A percentile compares a stretch with the other conserved stretches of the same genome.
Conservation (phyloP, 2,888 invertebrate genomes). For the Oligia fasciuncula region DNA sequence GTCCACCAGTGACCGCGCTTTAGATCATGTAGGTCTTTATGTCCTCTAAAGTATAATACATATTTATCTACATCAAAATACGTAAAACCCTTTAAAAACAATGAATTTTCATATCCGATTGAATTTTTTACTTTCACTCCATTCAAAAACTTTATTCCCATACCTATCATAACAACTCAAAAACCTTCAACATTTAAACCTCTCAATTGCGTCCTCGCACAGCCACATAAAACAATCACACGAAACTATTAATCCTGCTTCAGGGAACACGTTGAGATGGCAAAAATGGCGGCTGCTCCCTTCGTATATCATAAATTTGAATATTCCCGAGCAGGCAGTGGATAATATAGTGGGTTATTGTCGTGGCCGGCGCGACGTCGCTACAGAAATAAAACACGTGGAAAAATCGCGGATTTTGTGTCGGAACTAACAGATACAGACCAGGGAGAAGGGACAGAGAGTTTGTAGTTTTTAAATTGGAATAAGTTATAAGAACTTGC, state of each 20-base stretch:
- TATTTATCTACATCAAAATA: not conserved
- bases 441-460: slow-evolving; percentile 60
- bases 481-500: not conserved
- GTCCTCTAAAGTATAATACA: not conserved
- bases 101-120: not conserved
- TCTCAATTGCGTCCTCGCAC: slow-evolving; percentile 40
- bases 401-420: slow-evolving; percentile 83
- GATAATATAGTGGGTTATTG: slow-evolving; percentile 88
- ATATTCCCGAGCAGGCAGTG: slow-evolving; percentile 79
- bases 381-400: slow-evolving; percentile 77
- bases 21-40: too few relatives aligned
- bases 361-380: slow-evolving; percentile 74
- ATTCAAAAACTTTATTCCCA: slow-evolving; percentile 32
- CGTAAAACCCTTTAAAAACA: not conserved
- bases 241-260: slow-evolving; percentile 74
- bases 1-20: too few relatives aligned
- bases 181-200: slow-evolving; percentile 24
- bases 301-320: slow-evolving; percentile 88
- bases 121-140: not conserved
- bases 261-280: slow-evolving; percentile 71
- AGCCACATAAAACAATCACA: slow-evolving; percentile 67
- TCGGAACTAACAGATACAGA: slow-evolving; percentile 74
- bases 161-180: slow-evolving; percentile 8
- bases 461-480: not conserved
- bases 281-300: slow-evolving; percentile 75